Base-by-base conservation (phyloP, 2,888 invertebrate genomes). In the Hirudinaria manillensis region DNA sequence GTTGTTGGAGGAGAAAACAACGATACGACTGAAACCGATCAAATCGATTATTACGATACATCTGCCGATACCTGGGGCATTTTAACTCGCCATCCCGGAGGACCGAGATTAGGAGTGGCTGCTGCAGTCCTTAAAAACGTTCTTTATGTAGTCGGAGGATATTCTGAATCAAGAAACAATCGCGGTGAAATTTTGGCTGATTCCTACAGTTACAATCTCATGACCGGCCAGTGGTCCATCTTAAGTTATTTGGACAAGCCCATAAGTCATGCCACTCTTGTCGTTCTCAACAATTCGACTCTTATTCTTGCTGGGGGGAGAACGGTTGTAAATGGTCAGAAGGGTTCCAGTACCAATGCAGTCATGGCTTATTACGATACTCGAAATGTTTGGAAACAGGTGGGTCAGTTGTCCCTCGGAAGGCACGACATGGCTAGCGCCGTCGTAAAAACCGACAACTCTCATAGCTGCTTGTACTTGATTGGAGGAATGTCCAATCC, bases 61-160 rank as follows among this genome's bases (percentile, higher is more conserved):
- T 21, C 55, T 10, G 55, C 24, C 27, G 72, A 72, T 32, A 29
- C 29, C 45, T 72, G 72, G 72, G 29, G 34, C 3, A 27, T 45
- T 55, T 55, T 72, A n/a, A 72, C 38, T 51, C 55, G 32, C 13
- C 72, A 72, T 32, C 72, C 72, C 6, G 72, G 72, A 24, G 72
- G 72, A 27, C 72, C 72, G 16, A n/a, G 72, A 24, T 51, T 72
- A 45, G 72, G 72, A 4, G 72, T 72, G 27, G 72, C 72, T n/a
- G 55, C 32, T 10, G 72, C 72, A 3, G 55, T 72, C 2, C 32
- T 72, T 29, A 32, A 21, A 6, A 51, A 72, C 32, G 55, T 53
- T n/a, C 55, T 72, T 21, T 72, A 55, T 24, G 72, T 55, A 34
- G 24, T 51, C 4, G 72, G 72, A n/a, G 72, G 72, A 21, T 72